Conservation (phyloP, 2,797 vertebrate genomes). For the Mormyrops attenuatus region DNA sequence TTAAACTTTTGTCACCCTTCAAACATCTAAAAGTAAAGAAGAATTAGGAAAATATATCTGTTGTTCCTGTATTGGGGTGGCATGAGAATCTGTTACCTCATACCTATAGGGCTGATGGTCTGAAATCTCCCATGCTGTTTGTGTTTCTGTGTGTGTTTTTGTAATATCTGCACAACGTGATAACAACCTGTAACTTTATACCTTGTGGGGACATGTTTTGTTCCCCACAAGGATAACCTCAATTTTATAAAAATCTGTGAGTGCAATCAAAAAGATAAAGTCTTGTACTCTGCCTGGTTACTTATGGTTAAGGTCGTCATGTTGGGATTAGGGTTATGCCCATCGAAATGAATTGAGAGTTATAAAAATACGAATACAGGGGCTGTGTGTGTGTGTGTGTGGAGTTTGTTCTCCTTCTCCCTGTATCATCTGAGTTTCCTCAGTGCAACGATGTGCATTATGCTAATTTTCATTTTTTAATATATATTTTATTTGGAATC, state of each 20-base stretch:
- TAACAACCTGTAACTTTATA: background rate
- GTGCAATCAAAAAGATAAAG: too few relatives aligned
- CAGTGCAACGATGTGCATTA: background rate
- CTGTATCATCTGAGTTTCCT: background rate
- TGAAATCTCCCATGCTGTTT: background rate
- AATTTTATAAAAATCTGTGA: background rate
- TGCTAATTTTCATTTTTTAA: background rate
- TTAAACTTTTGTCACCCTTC: background rate
- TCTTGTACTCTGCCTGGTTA: background rate
- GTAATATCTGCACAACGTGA: background rate
- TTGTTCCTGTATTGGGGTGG: background rate
- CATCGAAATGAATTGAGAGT: background rate
- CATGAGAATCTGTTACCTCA: background rate
- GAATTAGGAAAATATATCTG: background rate
- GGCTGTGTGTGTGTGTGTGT: background rate
- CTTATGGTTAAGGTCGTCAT: background rate
- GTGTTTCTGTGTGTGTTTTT: background rate
- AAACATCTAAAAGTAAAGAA: background rate
- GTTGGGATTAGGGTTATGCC: background rate
- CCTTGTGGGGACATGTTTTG: background rate
- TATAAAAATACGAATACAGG: background rate
- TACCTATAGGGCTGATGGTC: background rate
- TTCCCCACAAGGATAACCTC: background rate
- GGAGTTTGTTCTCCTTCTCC: too few relatives aligned
- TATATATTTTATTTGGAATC: too few relatives aligned